Conservation (phyloP, 2,113 vertebrate species). For the rat (Rattus norvegicus) region DNA sequence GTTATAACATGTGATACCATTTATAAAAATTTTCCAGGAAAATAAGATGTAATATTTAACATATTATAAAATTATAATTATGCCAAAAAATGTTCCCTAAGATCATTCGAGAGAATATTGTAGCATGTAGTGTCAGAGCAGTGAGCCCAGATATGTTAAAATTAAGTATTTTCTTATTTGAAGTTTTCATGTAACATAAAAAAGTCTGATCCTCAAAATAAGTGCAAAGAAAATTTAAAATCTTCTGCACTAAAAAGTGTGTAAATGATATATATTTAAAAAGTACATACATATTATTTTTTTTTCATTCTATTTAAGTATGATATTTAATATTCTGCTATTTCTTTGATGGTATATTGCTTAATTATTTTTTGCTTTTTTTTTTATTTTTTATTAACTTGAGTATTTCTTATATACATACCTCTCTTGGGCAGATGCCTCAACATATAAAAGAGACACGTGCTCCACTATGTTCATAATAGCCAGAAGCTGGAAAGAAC, state of each 20-base stretch:
- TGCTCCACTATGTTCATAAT: too few relatives aligned
- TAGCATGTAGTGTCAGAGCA: not conserved
- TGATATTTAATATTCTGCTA: too few relatives aligned
- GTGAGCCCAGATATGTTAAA: not conserved
- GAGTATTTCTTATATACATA: too few relatives aligned
- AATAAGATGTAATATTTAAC: slow-evolving; percentile 21
- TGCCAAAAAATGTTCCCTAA: not conserved
- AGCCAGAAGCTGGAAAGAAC: too few relatives aligned
- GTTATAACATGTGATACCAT: not conserved
- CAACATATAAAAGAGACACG: too few relatives aligned
- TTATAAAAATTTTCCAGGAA: slow-evolving; percentile 5
- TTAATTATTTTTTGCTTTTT: too few relatives aligned
- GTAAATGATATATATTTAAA: not conserved
- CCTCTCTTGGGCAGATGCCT: too few relatives aligned
- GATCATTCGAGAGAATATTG: not conserved
- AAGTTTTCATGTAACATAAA: not conserved
- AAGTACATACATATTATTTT: not conserved
- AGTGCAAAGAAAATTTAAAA: not conserved
- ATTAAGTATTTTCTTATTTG: not conserved
- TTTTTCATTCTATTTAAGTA: too few relatives aligned
- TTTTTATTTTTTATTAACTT: too few relatives aligned
- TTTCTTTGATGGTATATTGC: too few relatives aligned
- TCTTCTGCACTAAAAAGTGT: not conserved
- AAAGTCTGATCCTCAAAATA: not conserved
- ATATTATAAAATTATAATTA: slow-evolving; percentile 21